These are phyloP conservation scores for Chionis minor DNA, from an alignment of 2,113 vertebrate species.

Conservation along the genomic window DNA sequence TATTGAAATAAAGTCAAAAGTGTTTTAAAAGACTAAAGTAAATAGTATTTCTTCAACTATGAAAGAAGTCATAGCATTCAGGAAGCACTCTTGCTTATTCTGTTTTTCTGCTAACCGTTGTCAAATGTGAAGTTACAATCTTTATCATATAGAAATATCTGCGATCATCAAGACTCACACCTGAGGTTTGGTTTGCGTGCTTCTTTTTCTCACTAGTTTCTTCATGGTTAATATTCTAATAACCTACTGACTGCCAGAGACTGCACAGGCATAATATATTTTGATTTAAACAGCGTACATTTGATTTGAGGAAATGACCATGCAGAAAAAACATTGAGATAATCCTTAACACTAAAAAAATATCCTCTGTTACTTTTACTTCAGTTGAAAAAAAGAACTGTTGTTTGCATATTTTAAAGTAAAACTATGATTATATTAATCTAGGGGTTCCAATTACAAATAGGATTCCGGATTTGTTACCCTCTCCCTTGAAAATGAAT, in stretches of 20 bases:
- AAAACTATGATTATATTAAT: not conserved
- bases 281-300: not conserved
- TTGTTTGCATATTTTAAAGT: not conserved
- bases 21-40: not conserved
- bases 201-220: not conserved
- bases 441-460: not conserved
- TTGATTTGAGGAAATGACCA: not conserved
- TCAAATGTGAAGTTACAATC: not conserved
- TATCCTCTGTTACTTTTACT: not conserved
- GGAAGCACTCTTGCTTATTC: not conserved
- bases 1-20: not conserved
- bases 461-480: not conserved
- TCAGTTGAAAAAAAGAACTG: not conserved
- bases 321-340: not conserved
- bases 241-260: not conserved
- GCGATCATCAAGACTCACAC: not conserved
- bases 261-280: not conserved
- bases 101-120: not conserved
- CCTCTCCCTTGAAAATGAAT: not conserved
- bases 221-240: not conserved
- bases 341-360: not conserved
- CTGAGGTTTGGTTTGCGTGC: not conserved
- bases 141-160: not conserved
- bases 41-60: not conserved
- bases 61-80: not conserved